Conservation (phyloP, 2,797 vertebrate species). For the Falco cherrug region DNA sequence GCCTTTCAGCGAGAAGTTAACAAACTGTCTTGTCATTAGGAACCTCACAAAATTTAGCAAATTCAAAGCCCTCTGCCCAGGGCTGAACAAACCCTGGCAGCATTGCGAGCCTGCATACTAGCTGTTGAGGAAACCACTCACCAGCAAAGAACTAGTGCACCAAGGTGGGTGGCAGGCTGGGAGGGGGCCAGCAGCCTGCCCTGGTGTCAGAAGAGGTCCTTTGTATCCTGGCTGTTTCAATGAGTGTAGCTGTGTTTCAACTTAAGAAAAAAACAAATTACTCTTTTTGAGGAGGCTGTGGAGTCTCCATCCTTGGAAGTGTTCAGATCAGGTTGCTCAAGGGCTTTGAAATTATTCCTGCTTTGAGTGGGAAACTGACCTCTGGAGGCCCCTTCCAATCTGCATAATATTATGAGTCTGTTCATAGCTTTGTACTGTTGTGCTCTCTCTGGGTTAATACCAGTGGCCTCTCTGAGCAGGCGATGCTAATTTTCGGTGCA, state of each 20-base stretch:
- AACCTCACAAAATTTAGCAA: neutral
- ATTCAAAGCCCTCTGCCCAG: rapidly evolving
- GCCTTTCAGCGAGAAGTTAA: neutral
- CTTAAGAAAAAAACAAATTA: neutral
- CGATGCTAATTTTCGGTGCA: neutral
- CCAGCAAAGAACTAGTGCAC: neutral
- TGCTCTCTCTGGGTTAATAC: neutral
- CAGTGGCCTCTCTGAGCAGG: neutral
- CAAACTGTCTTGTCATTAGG: neutral
- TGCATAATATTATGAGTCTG: neutral
- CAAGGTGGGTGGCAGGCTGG: too few relatives aligned
- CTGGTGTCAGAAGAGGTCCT: neutral
- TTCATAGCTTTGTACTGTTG: neutral
- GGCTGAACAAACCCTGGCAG: neutral
- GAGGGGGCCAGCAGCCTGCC: rapidly evolving
- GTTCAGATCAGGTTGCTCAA: neutral
- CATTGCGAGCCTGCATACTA: rapidly evolving
- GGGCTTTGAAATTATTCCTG: neutral
- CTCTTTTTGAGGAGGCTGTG: neutral
- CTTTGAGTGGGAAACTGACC: neutral
- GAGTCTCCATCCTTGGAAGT: neutral
- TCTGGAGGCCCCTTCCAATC: neutral
- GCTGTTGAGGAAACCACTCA: rapidly evolving
- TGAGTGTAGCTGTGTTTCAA: neutral
- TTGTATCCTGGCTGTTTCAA: neutral